phyloP scores from a whole-genome alignment of 2,888 invertebrate genomes.

The Heliconius ismenius region DNA sequence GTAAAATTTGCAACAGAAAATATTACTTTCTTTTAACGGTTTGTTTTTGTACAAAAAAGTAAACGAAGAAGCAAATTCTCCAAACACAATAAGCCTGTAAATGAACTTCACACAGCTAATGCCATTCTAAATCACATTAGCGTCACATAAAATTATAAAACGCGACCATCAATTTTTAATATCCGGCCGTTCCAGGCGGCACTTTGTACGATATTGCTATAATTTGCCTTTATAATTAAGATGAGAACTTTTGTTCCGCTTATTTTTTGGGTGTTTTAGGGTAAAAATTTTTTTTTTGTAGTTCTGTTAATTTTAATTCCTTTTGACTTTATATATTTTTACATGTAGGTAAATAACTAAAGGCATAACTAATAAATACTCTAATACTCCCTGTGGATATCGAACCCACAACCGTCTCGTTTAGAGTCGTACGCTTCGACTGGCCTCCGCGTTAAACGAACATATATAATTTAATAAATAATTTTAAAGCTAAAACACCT shows the following conservation, averaged over 20 bases:
- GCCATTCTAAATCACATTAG: constrained; percentile 32
- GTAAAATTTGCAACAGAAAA: no score
- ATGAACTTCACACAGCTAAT: constrained; percentile 10
- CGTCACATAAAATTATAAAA: constrained; percentile 33
- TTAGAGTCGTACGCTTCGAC: not conserved
- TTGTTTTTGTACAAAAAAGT: not conserved
- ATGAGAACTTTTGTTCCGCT: constrained; percentile 24
- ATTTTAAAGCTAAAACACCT: constrained; percentile 20
- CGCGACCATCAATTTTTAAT: constrained; percentile 34
- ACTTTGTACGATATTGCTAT: constrained; percentile 27
- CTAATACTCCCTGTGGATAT: no score
- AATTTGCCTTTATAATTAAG: constrained; percentile 31
- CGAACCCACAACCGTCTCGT: not conserved
- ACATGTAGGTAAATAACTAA: no score
- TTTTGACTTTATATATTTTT: not conserved
- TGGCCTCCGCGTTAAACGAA: not conserved
- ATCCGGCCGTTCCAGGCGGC: constrained; percentile 24
- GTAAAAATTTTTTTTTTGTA: not conserved
- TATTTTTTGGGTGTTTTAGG: constrained; percentile 16
- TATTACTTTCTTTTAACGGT: no score
- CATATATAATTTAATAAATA: not conserved
- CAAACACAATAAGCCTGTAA: not conserved
- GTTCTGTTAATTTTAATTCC: not conserved
- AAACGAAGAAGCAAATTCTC: not conserved
- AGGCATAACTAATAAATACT: no score